A percentile compares a stretch with the other conserved stretches of the same genome.
phyloP scores from a whole-genome alignment of 2,888 invertebrate genomes.

The Papilio protenor region DNA sequence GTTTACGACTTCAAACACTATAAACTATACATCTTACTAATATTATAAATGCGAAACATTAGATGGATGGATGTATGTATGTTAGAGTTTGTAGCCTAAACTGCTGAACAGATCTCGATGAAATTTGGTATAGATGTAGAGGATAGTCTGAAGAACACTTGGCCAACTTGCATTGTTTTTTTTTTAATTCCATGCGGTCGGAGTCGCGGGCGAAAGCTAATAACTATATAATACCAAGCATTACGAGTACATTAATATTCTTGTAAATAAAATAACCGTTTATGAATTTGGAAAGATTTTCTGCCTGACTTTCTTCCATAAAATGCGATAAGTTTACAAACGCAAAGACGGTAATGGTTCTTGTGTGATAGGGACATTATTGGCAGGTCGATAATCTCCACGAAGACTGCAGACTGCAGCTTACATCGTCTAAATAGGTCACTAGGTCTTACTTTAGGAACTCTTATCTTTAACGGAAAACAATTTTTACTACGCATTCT shows the following conservation, averaged over 20 bases:
- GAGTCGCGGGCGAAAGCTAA: no score
- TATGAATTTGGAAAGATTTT: neutral
- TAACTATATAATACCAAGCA: neutral
- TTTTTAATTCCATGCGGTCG: no score
- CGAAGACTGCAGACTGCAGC: slow-evolving; percentile 28
- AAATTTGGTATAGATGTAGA: no score
- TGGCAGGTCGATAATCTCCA: slow-evolving; percentile 35
- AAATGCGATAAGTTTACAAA: slow-evolving; percentile 18
- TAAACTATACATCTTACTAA: no score
- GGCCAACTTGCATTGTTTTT: no score
- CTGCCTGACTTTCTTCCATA: neutral
- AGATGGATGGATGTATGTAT: no score
- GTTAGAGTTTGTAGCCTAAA: no score
- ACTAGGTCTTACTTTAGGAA: slow-evolving; percentile 23
- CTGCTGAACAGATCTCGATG: no score
- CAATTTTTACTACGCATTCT: neutral
- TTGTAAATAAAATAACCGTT: neutral
- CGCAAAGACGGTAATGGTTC: slow-evolving; percentile 15
- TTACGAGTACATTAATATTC: neutral
- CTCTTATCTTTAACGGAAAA: slow-evolving; percentile 7
- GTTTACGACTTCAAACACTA: no score
- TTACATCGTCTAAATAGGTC: slow-evolving; percentile 34
- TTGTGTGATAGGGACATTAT: slow-evolving; percentile 30
- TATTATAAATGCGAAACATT: no score
- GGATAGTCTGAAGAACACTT: no score